Percentiles rank a stretch among this genome's conserved stretches.
Conservation (phyloP, 1,140 invertebrate genomes). For the Monomorium pharaonis region DNA sequence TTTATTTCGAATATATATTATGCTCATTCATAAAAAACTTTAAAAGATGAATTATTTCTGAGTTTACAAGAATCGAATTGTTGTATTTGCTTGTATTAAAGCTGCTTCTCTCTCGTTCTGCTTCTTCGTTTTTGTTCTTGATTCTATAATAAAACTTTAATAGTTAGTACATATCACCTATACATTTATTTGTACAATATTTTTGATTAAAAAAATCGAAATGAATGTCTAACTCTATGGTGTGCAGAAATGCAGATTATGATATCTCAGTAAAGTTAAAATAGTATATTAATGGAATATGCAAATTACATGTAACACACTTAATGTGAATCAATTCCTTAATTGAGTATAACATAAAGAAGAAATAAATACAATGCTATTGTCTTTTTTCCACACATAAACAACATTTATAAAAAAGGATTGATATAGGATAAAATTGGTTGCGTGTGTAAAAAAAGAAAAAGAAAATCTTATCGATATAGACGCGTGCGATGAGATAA, state of each 20-base stretch:
- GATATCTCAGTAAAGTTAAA: too few species aligned
- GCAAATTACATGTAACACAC: too few species aligned
- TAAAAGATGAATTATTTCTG: neutral
- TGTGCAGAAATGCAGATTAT: too few species aligned
- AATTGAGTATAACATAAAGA: slow-evolving; percentile 12
- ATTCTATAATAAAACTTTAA: slow-evolving; percentile 34
- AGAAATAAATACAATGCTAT: neutral
- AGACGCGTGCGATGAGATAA: slow-evolving; percentile 64
- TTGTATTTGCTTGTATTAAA: too few species aligned
- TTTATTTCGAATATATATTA: neutral
- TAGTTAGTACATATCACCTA: neutral
- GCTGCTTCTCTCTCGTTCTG: neutral
- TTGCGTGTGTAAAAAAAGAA: neutral
- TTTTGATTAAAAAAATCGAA: slow-evolving; percentile 3
- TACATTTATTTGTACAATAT: slow-evolving; percentile 35
- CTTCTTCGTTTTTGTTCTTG: neutral
- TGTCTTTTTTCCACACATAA: neutral
- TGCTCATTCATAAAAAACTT: neutral
- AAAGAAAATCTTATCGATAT: slow-evolving; percentile 13
- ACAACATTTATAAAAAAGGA: neutral
- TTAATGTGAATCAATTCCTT: too few species aligned
- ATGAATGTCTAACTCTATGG: neutral
- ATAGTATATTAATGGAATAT: too few species aligned
- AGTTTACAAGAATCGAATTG: too few species aligned
- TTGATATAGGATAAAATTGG: slow-evolving; percentile 2